A percentile compares a stretch with the other conserved stretches of the same genome.
Evolutionary conservation across 2,113 vertebrate species (phyloP).

Genomic region (Chaetorhynchus papuensis): DNA sequence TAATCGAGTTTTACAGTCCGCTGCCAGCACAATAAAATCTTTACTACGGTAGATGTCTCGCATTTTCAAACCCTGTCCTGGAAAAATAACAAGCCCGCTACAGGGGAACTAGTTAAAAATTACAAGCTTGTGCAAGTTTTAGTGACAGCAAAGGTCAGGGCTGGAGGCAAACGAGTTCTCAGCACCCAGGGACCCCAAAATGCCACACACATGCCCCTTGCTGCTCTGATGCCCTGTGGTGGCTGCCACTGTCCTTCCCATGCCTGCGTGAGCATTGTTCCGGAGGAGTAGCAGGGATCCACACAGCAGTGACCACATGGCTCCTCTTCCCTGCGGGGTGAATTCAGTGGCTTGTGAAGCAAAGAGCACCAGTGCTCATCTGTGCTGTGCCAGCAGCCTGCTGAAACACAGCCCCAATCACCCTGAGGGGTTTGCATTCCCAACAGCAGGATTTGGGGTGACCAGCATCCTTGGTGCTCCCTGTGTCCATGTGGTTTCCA

Average conservation of each 20-base stretch:
- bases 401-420: rapidly evolving
- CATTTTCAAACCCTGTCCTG: constrained; percentile 21
- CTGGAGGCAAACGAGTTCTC: not conserved
- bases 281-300: not conserved
- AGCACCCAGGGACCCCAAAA: not conserved
- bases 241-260: not conserved
- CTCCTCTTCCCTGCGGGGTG: not conserved
- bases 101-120: not conserved
- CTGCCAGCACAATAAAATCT: constrained; percentile 41
- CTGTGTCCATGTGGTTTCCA: not conserved
- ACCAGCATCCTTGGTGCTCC: not conserved
- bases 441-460: not conserved
- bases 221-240: not conserved
- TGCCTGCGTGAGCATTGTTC: rapidly evolving
- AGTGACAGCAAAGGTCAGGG: not conserved
- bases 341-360: not conserved
- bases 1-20: constrained; percentile 30
- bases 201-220: rapidly evolving
- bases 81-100: not conserved
- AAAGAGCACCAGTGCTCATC: not conserved
- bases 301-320: rapidly evolving
- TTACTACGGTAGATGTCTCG: constrained; percentile 43
- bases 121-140: constrained; percentile 10
- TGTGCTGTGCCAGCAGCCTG: not conserved
- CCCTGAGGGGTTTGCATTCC: not conserved